Conservation (phyloP, 2,113 vertebrate genomes). For the Amphilophus citrinellus region DNA sequence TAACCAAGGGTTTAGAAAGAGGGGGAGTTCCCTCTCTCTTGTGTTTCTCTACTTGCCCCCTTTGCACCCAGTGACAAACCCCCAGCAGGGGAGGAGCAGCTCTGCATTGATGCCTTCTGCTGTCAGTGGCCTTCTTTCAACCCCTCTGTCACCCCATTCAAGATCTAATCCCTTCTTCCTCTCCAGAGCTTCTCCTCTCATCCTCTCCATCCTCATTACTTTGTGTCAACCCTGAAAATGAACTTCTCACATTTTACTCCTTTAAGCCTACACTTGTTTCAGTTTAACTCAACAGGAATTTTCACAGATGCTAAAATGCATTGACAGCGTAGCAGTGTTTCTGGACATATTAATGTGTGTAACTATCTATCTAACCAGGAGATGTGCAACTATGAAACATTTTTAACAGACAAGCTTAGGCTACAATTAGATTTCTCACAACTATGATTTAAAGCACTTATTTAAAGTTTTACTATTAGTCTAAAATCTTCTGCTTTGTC, state of each 20-base stretch:
- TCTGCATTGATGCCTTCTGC: constrained; percentile 78
- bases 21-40: constrained; percentile 77
- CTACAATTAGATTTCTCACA: not conserved
- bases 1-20: constrained; percentile 65
- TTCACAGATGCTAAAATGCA: not conserved
- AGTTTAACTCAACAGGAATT: not conserved
- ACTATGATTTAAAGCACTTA: not conserved
- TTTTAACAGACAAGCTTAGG: not conserved
- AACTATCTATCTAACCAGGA: not conserved
- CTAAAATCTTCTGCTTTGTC: not conserved
- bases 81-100: constrained; percentile 68
- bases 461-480: not conserved
- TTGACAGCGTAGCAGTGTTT: not conserved
- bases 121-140: constrained; percentile 77
- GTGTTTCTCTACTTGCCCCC: constrained; percentile 70
- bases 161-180: constrained; percentile 76
- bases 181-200: constrained; percentile 56
- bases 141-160: constrained; percentile 66
- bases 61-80: constrained; percentile 69
- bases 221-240: constrained; percentile 56
- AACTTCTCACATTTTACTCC: constrained; percentile 62
- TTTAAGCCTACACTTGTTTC: constrained; percentile 33
- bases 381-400: not conserved
- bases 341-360: not conserved
- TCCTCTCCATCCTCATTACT: constrained; percentile 63